Percentiles rank a stretch among this genome's conserved stretches.
phyloP scores from a whole-genome alignment of 1,140 invertebrate genomes.

The Acromyrmex heyeri region DNA sequence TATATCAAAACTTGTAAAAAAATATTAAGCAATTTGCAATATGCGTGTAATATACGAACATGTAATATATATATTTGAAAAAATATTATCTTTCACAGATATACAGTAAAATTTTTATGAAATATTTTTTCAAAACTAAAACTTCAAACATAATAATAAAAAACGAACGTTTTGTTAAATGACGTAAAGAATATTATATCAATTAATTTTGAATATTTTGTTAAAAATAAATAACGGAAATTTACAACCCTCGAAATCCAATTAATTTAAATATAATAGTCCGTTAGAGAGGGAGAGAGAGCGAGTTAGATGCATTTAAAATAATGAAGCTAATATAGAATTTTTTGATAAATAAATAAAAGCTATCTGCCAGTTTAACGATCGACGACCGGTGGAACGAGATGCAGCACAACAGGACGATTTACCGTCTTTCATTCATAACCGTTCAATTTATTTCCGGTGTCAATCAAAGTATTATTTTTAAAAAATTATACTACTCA shows the following conservation, averaged over 20 bases:
- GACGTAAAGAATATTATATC: neutral
- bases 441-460: slow-evolving; percentile 25
- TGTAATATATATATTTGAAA: neutral
- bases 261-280: slow-evolving; percentile 1
- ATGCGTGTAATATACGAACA: neutral
- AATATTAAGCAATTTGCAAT: slow-evolving; percentile 2
- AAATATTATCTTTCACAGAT: neutral
- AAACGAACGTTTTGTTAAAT: neutral
- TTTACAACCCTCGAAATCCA: neutral
- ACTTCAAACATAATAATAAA: neutral
- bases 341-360: slow-evolving; percentile 19
- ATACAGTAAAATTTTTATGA: neutral
- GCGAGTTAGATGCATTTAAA: neutral
- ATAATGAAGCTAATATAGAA: neutral
- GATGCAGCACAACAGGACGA: neutral
- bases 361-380: slow-evolving; percentile 4
- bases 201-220: neutral
- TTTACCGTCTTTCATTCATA: slow-evolving; percentile 34
- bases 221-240: neutral
- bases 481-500: neutral
- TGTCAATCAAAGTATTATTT: neutral
- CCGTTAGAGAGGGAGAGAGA: neutral
- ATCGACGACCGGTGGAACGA: neutral
- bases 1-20: neutral
- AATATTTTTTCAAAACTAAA: neutral